Evolutionary conservation across 1,140 invertebrate species (phyloP), one percentile per base, ranked within the genome.

Genomic region (Rhizoglyphus robini): DNA sequence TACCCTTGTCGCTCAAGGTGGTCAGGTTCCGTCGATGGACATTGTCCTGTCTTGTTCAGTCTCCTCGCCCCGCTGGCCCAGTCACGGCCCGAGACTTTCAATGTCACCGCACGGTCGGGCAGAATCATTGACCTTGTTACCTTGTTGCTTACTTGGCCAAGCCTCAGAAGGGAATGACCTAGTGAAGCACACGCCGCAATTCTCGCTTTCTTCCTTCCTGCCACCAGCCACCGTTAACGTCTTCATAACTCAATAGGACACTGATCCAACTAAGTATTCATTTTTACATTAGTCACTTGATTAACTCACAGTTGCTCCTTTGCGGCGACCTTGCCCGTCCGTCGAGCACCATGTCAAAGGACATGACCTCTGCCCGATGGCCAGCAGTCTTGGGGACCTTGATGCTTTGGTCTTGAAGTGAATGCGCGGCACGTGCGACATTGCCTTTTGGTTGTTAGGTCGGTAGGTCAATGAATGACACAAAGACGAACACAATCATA

Each of bases 61-160:
- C 31, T 54, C 20, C 51, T 32, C 23, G 23, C 41, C 41, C 41
- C 23, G 23, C 41, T 46, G 23, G 41, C 41, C 41, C 20, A 54
- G 51, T 54, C 8, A 20, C 31, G 51, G 8, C 51, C 20, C 41
- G 15, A 15, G 15, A 23, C 41, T 54, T 54, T 54, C 51, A 54
- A 54, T 54, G 51, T 54, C 51, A 54, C 36, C 18, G 36, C 18
- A 18, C 36, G 36, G 8, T 41, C 18, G 36, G 36, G 36, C 51
- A 20, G 51, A 54, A 54, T 54, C 51, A 20, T 54, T 54, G 51
- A 54, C 51, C 51, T 54, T 54, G 51, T 54, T 54, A 20, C 51
- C 51, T 54, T 8, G 23, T 54, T 5, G 8, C 51, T 23, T 46
- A 15, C 15, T 32, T 8, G 51, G 51, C 8, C 31, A 20, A 23